Base-by-base conservation (phyloP, 2,113 vertebrate species). In the Leucopternis melanops region DNA sequence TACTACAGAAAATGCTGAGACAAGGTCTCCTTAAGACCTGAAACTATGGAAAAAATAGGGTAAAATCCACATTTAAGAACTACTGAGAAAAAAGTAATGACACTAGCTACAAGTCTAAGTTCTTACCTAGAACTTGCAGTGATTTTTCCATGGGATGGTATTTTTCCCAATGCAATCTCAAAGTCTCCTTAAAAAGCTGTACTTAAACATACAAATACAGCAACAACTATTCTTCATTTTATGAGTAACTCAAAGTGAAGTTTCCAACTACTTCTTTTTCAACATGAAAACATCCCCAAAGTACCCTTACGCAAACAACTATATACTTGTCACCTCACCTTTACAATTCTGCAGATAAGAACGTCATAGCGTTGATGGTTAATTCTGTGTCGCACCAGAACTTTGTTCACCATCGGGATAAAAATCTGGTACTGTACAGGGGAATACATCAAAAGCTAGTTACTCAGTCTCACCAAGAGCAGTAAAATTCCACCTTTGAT, bases 351-450 rank as follows among this genome's bases (percentile, higher is more conserved):
- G 97, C 99, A 99, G 97, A 99, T 99, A 70, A 99, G 99, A 63
- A 99, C 98, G 40, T 99, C 99, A 1, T 99, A 99, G 66, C 99
- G 99, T 75, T 99, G 99, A 94, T 99, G 99, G 97, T 99, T 99
- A 93, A 99, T 99, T 84, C 99, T 97, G 98, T 99, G 99, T 75
- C 99, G 98, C 93, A 99, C 98, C 97, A 99, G 98, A 59, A 99
- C 99, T 97, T 99, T 99, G 96, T 99, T 99, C 96, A 99, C 99
- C 99, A 99, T 99, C 0, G 99, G 99, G 79, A 99, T 99, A 96
- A 99, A 99, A 96, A 99, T 99, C 83, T 99, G 99, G 95, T 99
- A 99, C 99, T 99, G 93, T n/a, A 94, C 13, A 96, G 54, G 86
- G 16, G 77, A 97, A 83, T 38, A 27, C 80, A 95, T 55, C 63